phyloP scores from a whole-genome alignment of 2,113 vertebrate genomes.

The Tychaedon coryphoeus region DNA sequence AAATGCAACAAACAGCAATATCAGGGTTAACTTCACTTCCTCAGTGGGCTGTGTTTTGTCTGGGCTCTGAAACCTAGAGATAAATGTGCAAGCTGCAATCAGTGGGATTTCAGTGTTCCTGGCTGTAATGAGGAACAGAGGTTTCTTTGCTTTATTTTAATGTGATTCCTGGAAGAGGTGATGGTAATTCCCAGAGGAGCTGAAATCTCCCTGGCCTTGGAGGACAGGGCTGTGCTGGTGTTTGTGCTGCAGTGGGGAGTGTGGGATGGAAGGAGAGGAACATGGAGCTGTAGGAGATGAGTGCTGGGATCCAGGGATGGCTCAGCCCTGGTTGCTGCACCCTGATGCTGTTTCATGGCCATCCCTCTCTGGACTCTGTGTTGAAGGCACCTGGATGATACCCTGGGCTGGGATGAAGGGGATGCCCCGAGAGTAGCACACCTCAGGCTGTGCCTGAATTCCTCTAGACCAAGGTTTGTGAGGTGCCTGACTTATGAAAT shows the following conservation, averaged over 20 bases:
- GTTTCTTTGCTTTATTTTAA: neutral
- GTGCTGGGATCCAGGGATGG: neutral
- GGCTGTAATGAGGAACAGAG: slow-evolving; percentile 21
- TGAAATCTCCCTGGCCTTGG: neutral
- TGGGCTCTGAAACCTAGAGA: slow-evolving; percentile 34
- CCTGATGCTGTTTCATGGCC: neutral
- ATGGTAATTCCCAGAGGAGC: neutral
- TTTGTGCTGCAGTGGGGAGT: neutral
- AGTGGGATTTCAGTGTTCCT: slow-evolving; percentile 41
- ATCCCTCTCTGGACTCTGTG: neutral
- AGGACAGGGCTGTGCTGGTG: neutral
- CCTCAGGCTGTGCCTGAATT: neutral
- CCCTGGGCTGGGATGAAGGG: neutral
- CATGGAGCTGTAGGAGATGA: rapidly evolving
- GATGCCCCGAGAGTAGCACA: neutral
- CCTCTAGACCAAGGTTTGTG: neutral
- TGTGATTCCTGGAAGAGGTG: slow-evolving; percentile 35
- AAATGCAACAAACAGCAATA: neutral
- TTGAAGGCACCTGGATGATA: neutral
- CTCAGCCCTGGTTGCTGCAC: neutral
- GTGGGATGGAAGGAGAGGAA: neutral
- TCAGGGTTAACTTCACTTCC: slow-evolving; percentile 15
- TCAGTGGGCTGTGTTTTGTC: slow-evolving; percentile 42
- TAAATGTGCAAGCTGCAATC: slow-evolving; percentile 42
- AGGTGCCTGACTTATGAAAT: neutral